phyloP scores from a whole-genome alignment of 2,113 vertebrate species.

The Cyanoliseus patagonus region DNA sequence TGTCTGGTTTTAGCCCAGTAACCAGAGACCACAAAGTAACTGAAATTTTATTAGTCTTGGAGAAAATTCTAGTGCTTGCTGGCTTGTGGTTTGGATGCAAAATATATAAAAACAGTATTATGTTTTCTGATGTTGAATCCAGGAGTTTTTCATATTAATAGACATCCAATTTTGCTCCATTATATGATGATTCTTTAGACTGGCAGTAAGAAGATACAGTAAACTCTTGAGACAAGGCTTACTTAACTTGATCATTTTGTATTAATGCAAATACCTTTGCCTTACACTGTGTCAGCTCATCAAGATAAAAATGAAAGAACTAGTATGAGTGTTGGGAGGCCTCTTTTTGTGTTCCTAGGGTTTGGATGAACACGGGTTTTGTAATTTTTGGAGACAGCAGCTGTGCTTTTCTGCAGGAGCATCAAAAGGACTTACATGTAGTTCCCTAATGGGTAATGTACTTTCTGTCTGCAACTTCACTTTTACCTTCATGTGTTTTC shows the following conservation, averaged over 20 bases:
- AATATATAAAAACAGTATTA: constrained; percentile 48
- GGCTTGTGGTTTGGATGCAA: constrained; percentile 67
- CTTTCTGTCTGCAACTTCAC: neutral
- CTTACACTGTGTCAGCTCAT: neutral
- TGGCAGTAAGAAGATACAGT: neutral
- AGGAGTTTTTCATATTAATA: neutral
- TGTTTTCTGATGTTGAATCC: constrained; percentile 43
- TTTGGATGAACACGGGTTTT: neutral
- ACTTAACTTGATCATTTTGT: constrained; percentile 1
- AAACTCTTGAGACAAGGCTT: neutral
- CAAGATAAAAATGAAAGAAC: neutral
- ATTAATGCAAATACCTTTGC: neutral
- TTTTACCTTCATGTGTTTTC: neutral
- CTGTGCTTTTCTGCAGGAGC: neutral
- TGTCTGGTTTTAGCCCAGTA: constrained; percentile 68
- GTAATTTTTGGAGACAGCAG: neutral
- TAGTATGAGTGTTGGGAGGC: neutral
- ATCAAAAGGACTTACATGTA: neutral
- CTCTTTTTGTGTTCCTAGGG: neutral
- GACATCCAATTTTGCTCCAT: constrained; percentile 31
- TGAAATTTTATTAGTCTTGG: constrained; percentile 75
- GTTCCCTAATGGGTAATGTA: neutral
- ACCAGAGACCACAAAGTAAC: constrained; percentile 70
- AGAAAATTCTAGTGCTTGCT: constrained; percentile 67
- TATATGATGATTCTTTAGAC: constrained; percentile 36